Percentiles rank a stretch among this genome's conserved stretches.
These are phyloP conservation scores for Cacoxenus indagator DNA, from an alignment of 2,888 invertebrate species.

Conservation along the genomic window DNA sequence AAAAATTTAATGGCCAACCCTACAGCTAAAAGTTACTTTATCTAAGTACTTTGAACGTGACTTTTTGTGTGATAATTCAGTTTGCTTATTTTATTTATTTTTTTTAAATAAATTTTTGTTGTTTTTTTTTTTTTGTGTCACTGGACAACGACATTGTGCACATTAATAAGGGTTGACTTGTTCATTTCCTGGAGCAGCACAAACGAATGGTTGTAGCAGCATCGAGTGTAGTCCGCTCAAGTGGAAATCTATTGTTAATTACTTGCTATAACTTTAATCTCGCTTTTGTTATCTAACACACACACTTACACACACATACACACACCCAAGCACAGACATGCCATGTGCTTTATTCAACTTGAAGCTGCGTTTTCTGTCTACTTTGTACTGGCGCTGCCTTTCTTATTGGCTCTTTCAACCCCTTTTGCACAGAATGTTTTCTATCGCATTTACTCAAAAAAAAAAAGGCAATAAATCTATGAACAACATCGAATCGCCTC, in stretches of 20 bases:
- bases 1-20: background rate
- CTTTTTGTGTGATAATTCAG: constrained; percentile 7
- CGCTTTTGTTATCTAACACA: constrained; percentile 36
- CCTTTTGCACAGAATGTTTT: constrained; percentile 26
- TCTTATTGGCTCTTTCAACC: constrained; percentile 35
- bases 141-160: background rate
- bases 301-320: constrained; percentile 24
- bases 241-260: constrained; percentile 23
- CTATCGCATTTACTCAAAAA: constrained; percentile 51
- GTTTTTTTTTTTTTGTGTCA: too few relatives aligned
- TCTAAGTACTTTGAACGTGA: constrained; percentile 14
- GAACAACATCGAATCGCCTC: constrained; percentile 63
- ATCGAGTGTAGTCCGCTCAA: background rate
- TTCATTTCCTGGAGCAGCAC: constrained; percentile 12
- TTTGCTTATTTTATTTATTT: too few relatives aligned
- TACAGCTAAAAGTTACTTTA: background rate
- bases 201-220: background rate
- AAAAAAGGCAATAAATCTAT: constrained; percentile 63
- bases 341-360: constrained; percentile 7
- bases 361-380: constrained; percentile 43
- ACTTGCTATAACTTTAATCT: constrained; percentile 16
- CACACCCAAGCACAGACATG: constrained; percentile 22
- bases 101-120: too few relatives aligned
- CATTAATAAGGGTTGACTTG: constrained; percentile 17
- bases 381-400: constrained; percentile 31